Evolutionary conservation across 2,888 invertebrate species (phyloP).

Genomic region (Helicoverpa assulta): DNA sequence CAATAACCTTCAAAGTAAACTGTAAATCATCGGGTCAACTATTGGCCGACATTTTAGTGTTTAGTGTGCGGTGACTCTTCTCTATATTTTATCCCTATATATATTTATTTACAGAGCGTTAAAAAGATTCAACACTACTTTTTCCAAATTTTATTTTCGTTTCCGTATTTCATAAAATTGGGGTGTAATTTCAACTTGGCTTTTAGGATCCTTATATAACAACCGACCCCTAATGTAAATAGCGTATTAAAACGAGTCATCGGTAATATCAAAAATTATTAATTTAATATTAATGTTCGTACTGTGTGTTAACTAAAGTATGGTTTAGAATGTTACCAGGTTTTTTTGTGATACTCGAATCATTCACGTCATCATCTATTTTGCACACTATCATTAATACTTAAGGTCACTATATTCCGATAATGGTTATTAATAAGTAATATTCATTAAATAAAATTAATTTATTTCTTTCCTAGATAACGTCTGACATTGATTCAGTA

Average conservation of each 20-base stretch:
- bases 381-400: too few species aligned
- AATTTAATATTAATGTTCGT: neutral
- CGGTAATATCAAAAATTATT: neutral
- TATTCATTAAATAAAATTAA: constrained; percentile 22
- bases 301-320: constrained; percentile 8
- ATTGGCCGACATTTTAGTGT: too few species aligned
- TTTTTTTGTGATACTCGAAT: too few species aligned
- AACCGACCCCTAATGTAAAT: constrained; percentile 24
- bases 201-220: constrained; percentile 19
- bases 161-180: constrained; percentile 24
- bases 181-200: constrained; percentile 36
- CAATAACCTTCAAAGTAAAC: too few species aligned
- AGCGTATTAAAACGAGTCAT: neutral
- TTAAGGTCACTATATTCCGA: too few species aligned
- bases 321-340: too few species aligned
- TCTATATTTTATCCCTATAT: neutral
- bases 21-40: too few species aligned
- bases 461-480: constrained; percentile 69
- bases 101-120: constrained; percentile 22
- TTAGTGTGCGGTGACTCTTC: too few species aligned
- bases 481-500: constrained; percentile 58
- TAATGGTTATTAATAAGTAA: neutral
- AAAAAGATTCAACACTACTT: constrained; percentile 29
- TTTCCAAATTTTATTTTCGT: constrained; percentile 47
- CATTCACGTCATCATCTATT: too few species aligned